A percentile compares a stretch with the other conserved stretches of the same genome.
These are phyloP conservation scores for Octomys mimax DNA, from an alignment of 2,797 vertebrate species.

Conservation along the genomic window DNA sequence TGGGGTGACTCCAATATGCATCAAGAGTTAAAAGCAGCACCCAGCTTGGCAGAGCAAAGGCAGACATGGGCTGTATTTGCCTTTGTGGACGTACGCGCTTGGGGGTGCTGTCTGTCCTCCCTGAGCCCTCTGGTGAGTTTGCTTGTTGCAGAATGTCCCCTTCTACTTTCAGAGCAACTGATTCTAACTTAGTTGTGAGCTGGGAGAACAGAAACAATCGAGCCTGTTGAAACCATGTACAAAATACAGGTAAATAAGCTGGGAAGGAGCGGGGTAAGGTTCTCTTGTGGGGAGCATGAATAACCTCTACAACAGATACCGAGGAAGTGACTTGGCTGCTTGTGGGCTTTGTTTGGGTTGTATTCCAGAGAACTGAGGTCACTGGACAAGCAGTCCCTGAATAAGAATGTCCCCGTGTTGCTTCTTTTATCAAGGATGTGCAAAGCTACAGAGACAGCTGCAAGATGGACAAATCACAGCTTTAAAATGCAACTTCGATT, in stretches of 20 bases:
- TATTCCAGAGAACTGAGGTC: slow-evolving; percentile 54
- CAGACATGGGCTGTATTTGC: background rate
- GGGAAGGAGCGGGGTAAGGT: too few species aligned
- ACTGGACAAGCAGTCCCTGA: slow-evolving; percentile 22
- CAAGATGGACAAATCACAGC: background rate
- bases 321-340: background rate
- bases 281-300: background rate
- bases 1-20: background rate
- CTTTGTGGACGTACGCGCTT: background rate
- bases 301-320: fast-evolving
- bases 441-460: background rate
- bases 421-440: slow-evolving; percentile 1
- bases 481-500: background rate
- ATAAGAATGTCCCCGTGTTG: background rate
- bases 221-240: background rate
- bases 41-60: background rate
- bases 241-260: background rate
- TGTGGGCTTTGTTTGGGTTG: background rate
- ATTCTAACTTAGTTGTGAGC: background rate
- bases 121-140: too few species aligned
- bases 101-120: background rate
- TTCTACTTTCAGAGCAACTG: background rate
- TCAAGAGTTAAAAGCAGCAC: background rate
- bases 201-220: background rate
- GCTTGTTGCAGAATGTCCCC: background rate